Evolutionary conservation across 1,140 invertebrate species (phyloP), one percentile per base, ranked within the genome.

Genomic region (Dufourea novaeangliae): DNA sequence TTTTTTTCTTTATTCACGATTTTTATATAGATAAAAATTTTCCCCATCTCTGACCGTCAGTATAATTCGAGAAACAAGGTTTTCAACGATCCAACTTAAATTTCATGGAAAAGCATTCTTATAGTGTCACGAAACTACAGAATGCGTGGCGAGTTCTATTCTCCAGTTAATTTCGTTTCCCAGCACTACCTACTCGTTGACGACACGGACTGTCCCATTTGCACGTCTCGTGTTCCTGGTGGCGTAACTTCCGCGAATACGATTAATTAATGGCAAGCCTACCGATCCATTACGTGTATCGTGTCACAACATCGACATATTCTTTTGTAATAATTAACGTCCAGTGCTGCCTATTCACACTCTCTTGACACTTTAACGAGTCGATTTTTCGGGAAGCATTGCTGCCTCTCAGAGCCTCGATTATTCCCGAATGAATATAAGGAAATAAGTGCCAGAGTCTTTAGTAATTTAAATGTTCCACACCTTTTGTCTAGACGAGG

Each of bases 201-300:
- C 63, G 41, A 44, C 56, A 29, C 75, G 6, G 46, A 10, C 50
- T 22, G 32, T 41, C n/a, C 32, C n/a, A n/a, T n/a, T 52, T 52
- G 32, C 39, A 41, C 44, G 29, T 6, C 8, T 34, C 25, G 12
- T 61, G 56, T 52, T 59, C 50, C 70, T 25, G 64, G 52, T 62
- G 50, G 41, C 54, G 67, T 50, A 72, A 78, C 79, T 82, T 82
- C 67, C 56, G 59, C 32, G 37, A 62, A 50, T 78, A 69, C 74
- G 41, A 82, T 83, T 82, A 81, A 83, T 83, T 83, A 83, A 78
- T 79, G 76, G 73, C 73, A 72, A 82, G 79, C 56, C 69, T 77
- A 77, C 50, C 78, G 67, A 81, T 78, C 80, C 56, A 83, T 83
- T 73, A 83, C 17, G 20, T 52, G 41, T 22, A 56, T 56, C 39